These are phyloP conservation scores for Drosophila macrospina DNA, from an alignment of 2,888 invertebrate genomes.

Conservation along the genomic window DNA sequence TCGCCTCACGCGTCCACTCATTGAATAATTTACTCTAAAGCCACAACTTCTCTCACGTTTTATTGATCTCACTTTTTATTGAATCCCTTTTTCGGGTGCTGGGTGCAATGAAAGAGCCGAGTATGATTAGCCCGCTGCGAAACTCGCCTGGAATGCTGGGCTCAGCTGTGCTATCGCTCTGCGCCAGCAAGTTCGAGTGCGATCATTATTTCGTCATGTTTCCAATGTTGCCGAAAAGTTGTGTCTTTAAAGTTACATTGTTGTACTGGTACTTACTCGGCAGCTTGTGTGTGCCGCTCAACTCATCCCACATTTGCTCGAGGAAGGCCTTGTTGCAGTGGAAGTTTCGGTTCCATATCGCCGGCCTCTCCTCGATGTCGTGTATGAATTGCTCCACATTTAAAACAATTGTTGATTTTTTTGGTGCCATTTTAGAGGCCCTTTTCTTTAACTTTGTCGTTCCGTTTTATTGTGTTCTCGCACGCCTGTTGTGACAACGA, in stretches of 20 bases:
- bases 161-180: too few species aligned
- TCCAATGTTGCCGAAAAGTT: constrained; percentile 13
- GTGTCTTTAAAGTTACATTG: constrained; percentile 29
- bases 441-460: constrained; percentile 18
- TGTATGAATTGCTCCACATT: constrained; percentile 85
- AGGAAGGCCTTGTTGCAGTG: constrained; percentile 85
- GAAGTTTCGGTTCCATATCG: constrained; percentile 85
- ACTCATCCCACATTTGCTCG: constrained; percentile 85
- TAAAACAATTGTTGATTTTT: constrained; percentile 84
- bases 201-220: neutral
- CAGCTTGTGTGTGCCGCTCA: constrained; percentile 83
- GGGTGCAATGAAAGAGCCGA: too few species aligned
- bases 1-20: too few species aligned
- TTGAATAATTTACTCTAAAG: constrained; percentile 27
- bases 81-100: neutral
- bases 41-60: constrained; percentile 30
- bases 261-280: constrained; percentile 82
- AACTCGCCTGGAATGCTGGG: too few species aligned
- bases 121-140: too few species aligned
- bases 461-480: constrained; percentile 17
- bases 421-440: constrained; percentile 81
- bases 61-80: neutral
- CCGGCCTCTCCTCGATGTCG: constrained; percentile 85
- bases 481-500: constrained; percentile 41
- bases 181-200: neutral